A percentile compares a stretch with the other conserved stretches of the same genome.
phyloP scores from a whole-genome alignment of 1,140 invertebrate species.

The Notospermus geniculatus region DNA sequence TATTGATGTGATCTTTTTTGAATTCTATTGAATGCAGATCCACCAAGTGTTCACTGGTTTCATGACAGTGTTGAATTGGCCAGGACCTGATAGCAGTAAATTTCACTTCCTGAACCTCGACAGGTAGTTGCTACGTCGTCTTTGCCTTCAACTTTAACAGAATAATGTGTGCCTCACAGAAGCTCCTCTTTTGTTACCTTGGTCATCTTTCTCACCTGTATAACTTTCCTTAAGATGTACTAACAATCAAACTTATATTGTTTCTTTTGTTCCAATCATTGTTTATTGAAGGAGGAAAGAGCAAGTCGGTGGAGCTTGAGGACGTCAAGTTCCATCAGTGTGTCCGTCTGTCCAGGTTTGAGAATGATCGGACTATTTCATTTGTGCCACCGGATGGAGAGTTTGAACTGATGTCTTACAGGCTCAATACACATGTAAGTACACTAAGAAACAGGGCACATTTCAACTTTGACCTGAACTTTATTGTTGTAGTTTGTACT shows the following conservation, averaged over 20 bases:
- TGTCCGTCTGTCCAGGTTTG: conserved; percentile 93
- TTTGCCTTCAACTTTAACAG: no score
- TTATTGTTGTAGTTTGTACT: no score
- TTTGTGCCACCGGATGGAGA: conserved; percentile 99
- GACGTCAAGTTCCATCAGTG: conserved; percentile 99
- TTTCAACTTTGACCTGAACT: background rate
- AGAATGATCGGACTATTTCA: conserved; percentile 97
- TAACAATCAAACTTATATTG: background rate
- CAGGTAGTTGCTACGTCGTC: no score
- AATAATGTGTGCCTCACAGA: no score
- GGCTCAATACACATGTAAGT: conserved; percentile 90
- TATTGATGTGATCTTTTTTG: background rate
- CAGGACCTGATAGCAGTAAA: no score
- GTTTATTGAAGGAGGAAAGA: conserved; percentile 72
- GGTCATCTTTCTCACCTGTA: no score
- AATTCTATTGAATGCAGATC: no score
- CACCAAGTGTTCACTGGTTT: no score
- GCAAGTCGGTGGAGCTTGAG: conserved; percentile 97
- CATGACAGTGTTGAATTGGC: no score
- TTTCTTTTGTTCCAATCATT: conserved; percentile 15
- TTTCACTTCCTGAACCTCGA: no score
- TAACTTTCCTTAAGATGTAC: no score
- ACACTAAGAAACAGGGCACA: background rate
- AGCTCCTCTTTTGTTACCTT: no score
- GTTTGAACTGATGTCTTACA: conserved; percentile 99